Conservation (phyloP, 2,888 invertebrate species). For the Osmoderma eremita region DNA sequence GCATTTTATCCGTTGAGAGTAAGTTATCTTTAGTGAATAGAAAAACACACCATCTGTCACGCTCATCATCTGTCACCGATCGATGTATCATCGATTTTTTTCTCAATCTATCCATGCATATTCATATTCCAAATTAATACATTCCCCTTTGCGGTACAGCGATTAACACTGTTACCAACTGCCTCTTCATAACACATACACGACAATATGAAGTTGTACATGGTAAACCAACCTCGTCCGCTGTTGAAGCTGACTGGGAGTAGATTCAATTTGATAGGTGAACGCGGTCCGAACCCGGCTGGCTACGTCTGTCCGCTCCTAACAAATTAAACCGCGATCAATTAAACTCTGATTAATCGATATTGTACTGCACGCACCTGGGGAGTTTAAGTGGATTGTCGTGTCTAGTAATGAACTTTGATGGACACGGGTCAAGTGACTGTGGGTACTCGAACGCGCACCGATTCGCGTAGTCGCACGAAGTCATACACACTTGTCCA, state of each 20-base stretch:
- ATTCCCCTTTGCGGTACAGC: neutral
- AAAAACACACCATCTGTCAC: no score
- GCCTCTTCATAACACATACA: neutral
- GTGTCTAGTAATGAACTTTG: conserved; percentile 57
- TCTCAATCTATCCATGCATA: no score
- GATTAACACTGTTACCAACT: neutral
- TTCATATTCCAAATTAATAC: no score
- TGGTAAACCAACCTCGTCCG: neutral
- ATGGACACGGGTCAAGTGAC: conserved; percentile 56
- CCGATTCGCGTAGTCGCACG: conserved; percentile 6
- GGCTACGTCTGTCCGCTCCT: neutral
- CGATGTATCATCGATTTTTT: no score
- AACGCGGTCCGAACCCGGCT: neutral
- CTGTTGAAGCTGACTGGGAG: neutral
- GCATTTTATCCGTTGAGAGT: no score
- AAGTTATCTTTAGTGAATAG: no score
- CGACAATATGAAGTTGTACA: neutral
- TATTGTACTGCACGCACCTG: conserved; percentile 56
- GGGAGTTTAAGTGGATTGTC: conserved; percentile 58
- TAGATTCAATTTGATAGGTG: conserved; percentile 25
- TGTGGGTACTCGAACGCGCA: conserved; percentile 35
- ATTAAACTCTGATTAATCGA: conserved; percentile 57
- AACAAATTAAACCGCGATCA: conserved; percentile 49
- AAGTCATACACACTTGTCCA: neutral
- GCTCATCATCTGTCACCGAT: no score